phyloP scores from a whole-genome alignment of 1,140 invertebrate genomes.

The Metaphire vulgaris region DNA sequence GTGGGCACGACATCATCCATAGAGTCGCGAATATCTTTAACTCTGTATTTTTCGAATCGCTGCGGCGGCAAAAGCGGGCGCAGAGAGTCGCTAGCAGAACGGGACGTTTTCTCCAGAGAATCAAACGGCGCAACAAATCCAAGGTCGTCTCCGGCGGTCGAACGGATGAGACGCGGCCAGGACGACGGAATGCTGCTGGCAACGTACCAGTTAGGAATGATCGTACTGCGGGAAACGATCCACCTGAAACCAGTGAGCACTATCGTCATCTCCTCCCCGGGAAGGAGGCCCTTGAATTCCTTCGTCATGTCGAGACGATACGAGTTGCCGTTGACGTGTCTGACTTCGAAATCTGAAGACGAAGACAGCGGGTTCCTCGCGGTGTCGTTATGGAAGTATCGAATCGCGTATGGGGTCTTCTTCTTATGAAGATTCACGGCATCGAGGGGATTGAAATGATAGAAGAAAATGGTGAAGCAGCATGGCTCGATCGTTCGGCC shows the following conservation, averaged over 20 bases:
- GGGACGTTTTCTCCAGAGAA: background rate
- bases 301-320: background rate
- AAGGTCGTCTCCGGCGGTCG: background rate
- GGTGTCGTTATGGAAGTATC: background rate
- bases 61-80: background rate
- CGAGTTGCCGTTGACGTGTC: background rate
- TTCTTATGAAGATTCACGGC: background rate
- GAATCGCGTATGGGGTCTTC: background rate
- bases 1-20: background rate
- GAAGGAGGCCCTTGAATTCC: background rate
- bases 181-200: background rate
- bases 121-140: background rate
- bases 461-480: background rate
- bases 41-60: background rate
- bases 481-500: background rate
- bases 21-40: background rate
- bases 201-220: slow-evolving; percentile 9
- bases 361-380: background rate
- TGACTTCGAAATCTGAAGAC: background rate
- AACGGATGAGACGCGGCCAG: background rate
- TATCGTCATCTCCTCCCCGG: background rate
- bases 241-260: background rate
- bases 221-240: background rate
- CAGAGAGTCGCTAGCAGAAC: background rate
- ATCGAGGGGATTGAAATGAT: background rate